Evolutionary conservation across 2,888 invertebrate genomes (phyloP), one percentile per base, ranked within the genome.

Genomic region (Ernsta delagoae): DNA sequence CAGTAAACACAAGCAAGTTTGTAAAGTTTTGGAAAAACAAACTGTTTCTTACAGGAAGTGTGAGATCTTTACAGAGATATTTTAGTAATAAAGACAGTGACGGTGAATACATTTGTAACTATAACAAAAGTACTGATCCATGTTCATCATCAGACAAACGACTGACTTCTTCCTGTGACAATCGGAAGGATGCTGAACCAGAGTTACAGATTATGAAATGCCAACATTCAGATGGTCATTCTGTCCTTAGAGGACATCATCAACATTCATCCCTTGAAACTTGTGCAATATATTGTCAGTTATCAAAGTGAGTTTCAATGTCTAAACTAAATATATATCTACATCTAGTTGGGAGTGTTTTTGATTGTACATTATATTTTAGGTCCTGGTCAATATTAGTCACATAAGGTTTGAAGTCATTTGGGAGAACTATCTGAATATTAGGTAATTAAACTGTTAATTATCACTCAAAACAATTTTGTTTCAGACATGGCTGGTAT

Each of bases 401-500:
- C 39, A 7, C 39, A 6, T 7, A 2, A 8, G 39, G 8, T 41
- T 8, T 41, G 39, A 41, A 41, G 39, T 41, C 6, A 41, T 41
- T 41, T 41, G 7, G 39, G 39, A 41, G 39, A 31, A 31, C 4
- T 31, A 41, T 3, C 39, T 41, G 8, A 7, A 8, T 41, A 39
- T 7, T 8, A 41, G 39, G 3, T 41, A 41, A 41, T 8, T 41
- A 8, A 8, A 7, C 39, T 7, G 39, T 31, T 41, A 7, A 5
- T 7, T 41, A 41, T 41, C 39, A 7, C 8, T 41, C 6, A 31
- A 31, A 2, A 31, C 4, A 31, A 45, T 70, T 60, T 72, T 69
- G 72, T 86, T 84, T 34, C 80, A 93, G 96, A 87, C 90, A 92
- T 83, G 92, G 93, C 64, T 96, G 97, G 96, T 97, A 97, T 81